A percentile compares a stretch with the other conserved stretches of the same genome.
These are phyloP conservation scores for Esperia sulphurella DNA, from an alignment of 2,888 invertebrate species.

Conservation along the genomic window DNA sequence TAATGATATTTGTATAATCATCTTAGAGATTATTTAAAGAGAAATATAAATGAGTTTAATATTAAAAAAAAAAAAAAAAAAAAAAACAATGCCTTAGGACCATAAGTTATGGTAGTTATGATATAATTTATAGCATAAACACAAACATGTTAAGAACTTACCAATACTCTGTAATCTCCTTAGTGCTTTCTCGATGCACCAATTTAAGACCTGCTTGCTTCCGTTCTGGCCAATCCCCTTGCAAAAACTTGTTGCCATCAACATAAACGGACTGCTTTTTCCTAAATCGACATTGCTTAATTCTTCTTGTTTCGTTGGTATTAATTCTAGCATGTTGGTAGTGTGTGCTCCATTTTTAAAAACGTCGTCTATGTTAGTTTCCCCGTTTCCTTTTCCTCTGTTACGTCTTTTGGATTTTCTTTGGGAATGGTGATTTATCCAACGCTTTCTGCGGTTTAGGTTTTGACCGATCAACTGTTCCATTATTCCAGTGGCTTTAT, in stretches of 20 bases:
- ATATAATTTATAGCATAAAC: neutral
- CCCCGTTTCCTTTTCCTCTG: constrained; percentile 17
- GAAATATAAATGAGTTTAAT: too few relatives aligned
- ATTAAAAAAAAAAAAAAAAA: too few relatives aligned
- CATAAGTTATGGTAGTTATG: neutral
- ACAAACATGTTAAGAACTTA: constrained; percentile 27
- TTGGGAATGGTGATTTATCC: constrained; percentile 45
- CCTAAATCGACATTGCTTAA: neutral
- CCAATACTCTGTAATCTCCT: constrained; percentile 52
- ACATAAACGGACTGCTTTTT: constrained; percentile 41
- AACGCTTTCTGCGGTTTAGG: constrained; percentile 42
- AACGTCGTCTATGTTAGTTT: constrained; percentile 6
- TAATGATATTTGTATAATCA: too few relatives aligned
- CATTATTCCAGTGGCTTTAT: constrained; percentile 21
- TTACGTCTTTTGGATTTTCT: constrained; percentile 24
- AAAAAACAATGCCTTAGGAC: too few relatives aligned
- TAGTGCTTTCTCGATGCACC: constrained; percentile 64
- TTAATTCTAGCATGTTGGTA: neutral
- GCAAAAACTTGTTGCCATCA: constrained; percentile 61
- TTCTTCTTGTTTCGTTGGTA: neutral
- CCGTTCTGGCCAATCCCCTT: constrained; percentile 54
- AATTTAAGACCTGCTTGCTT: constrained; percentile 41
- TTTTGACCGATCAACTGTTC: constrained; percentile 1
- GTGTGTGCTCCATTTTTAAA: neutral
- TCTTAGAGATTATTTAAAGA: too few relatives aligned